These are phyloP conservation scores for Pipistrellus pipistrellus DNA, from an alignment of 2,797 vertebrate species.

Conservation along the genomic window DNA sequence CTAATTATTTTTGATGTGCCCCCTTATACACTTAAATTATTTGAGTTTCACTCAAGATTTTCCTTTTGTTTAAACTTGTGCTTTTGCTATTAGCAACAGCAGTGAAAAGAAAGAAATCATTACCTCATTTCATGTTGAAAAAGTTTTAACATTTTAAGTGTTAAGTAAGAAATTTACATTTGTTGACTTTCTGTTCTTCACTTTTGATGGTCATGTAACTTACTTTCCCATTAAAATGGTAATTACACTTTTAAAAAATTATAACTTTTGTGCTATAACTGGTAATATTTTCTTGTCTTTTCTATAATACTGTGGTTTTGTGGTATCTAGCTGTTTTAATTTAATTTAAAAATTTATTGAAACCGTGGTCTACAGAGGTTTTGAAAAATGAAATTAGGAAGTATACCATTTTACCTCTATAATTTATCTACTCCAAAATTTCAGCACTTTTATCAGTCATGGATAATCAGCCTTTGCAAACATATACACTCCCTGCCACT, in stretches of 20 bases:
- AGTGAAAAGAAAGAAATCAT: constrained; percentile 41
- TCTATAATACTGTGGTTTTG: background rate
- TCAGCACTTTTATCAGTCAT: background rate
- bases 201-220: background rate
- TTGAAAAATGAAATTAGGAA: constrained; percentile 7
- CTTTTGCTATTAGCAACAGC: constrained; percentile 30
- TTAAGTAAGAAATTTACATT: constrained; percentile 35
- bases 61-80: constrained; percentile 53
- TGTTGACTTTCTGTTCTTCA: constrained; percentile 16
- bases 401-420: background rate
- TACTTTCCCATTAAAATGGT: background rate
- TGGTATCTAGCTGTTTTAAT: constrained; percentile 37
- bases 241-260: background rate
- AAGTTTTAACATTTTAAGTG: constrained; percentile 34
- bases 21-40: constrained; percentile 43
- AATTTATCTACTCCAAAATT: constrained; percentile 3
- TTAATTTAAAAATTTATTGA: constrained; percentile 53
- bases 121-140: constrained; percentile 35
- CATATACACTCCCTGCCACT: background rate
- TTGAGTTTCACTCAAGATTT: constrained; percentile 64
- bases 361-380: background rate
- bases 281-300: constrained; percentile 33
- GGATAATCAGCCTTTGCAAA: background rate
- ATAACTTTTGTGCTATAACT: background rate
- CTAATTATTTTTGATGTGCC: background rate